Percentiles rank a stretch among this genome's conserved stretches.
Evolutionary conservation across 2,797 vertebrate genomes (phyloP).

Genomic region (Coracias cyanogaster): DNA sequence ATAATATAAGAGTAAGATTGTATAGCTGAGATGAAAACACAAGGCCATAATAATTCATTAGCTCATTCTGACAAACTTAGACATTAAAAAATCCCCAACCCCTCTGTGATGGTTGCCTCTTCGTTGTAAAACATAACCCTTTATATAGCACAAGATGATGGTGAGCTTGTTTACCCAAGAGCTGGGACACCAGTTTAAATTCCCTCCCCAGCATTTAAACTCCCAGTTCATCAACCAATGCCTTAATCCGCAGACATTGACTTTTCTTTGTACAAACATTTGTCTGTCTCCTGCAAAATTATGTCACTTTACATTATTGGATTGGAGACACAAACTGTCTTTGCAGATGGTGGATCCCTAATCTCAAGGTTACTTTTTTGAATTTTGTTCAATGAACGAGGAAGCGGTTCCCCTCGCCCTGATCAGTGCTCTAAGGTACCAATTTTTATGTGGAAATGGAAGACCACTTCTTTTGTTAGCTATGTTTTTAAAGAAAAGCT

Average conservation of each 20-base stretch:
- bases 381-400: not conserved
- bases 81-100: not conserved
- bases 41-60: not conserved
- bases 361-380: not conserved
- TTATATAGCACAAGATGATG: not conserved
- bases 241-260: not conserved
- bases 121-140: not conserved
- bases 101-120: not conserved
- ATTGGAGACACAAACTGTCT: not conserved
- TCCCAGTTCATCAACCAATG: not conserved
- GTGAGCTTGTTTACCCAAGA: not conserved
- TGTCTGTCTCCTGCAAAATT: not conserved
- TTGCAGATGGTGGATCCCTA: not conserved
- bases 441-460: not conserved
- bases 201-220: not conserved
- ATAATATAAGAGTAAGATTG: conserved; percentile 18
- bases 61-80: not conserved
- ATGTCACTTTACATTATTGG: not conserved
- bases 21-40: conserved; percentile 8
- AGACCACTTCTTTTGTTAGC: not conserved
- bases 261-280: not conserved
- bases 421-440: not conserved
- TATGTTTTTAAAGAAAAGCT: not conserved
- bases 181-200: not conserved
- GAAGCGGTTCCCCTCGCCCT: not conserved